phyloP scores from a whole-genome alignment of 2,888 invertebrate genomes.

The Pristionchus fissidentatus region DNA sequence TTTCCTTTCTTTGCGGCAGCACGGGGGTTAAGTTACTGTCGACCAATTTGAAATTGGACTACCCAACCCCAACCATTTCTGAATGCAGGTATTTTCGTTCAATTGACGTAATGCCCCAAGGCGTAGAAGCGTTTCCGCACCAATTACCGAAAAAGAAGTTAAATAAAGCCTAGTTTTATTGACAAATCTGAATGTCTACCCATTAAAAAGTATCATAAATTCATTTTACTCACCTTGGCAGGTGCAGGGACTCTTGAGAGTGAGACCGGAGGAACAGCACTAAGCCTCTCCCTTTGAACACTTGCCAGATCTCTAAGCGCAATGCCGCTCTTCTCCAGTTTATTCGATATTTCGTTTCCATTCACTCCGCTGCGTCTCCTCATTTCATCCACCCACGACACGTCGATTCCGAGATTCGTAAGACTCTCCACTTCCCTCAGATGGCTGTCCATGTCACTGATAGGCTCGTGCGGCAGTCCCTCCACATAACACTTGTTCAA shows the following conservation, averaged over 20 bases:
- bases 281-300: constrained; percentile 19
- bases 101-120: too few relatives aligned
- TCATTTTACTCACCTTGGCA: background rate
- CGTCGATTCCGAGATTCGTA: constrained; percentile 32
- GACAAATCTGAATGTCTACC: too few relatives aligned
- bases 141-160: too few relatives aligned
- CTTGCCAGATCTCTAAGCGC: background rate
- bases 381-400: constrained; percentile 30
- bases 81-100: too few relatives aligned
- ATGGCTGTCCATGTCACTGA: constrained; percentile 5
- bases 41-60: too few relatives aligned
- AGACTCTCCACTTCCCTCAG: constrained; percentile 29
- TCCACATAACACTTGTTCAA: constrained; percentile 18
- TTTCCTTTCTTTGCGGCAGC: too few relatives aligned
- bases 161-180: too few relatives aligned
- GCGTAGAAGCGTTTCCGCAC: too few relatives aligned
- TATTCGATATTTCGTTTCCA: background rate
- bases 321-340: background rate
- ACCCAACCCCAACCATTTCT: too few relatives aligned
- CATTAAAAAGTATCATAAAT: constrained; percentile 78
- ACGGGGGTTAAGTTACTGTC: too few relatives aligned
- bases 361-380: background rate
- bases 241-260: constrained; percentile 74
- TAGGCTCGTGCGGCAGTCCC: background rate
- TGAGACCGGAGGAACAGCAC: constrained; percentile 12